Conservation (phyloP, 2,113 vertebrate species). For the Mesoclemmys tuberculata region DNA sequence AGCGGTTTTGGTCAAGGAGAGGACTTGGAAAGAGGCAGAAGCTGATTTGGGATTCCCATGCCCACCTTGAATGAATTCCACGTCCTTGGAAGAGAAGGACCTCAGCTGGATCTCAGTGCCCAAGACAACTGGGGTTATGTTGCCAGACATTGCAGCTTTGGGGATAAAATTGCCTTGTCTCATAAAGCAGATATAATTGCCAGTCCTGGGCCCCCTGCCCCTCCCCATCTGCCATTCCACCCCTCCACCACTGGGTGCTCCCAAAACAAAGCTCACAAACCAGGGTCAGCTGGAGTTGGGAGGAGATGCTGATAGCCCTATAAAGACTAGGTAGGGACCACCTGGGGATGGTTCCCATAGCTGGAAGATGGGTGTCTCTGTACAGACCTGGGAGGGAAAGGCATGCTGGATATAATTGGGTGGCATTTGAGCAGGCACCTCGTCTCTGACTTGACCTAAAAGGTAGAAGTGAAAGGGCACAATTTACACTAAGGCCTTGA, state of each 20-base stretch:
- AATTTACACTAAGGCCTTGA: not conserved
- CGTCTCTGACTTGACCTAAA: not conserved
- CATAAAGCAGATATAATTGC: not conserved
- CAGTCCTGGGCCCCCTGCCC: not conserved
- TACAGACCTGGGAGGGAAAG: not conserved
- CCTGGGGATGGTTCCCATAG: not conserved
- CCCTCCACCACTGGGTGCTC: not conserved
- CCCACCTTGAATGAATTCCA: not conserved
- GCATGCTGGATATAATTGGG: not conserved
- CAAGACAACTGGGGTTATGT: not conserved
- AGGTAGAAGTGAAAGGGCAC: not conserved
- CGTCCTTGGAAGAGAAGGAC: not conserved
- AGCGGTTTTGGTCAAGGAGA: not conserved
- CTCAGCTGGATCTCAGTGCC: not conserved
- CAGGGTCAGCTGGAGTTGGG: not conserved
- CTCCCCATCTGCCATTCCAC: not conserved
- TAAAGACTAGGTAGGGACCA: not conserved
- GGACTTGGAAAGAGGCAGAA: not conserved
- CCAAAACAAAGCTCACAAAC: fast-evolving
- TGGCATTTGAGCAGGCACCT: not conserved
- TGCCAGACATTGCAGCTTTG: not conserved
- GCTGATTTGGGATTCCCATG: not conserved
- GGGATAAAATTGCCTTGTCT: not conserved
- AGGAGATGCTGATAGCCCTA: not conserved
- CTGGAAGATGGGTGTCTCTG: not conserved